Evolutionary conservation across 2,113 vertebrate genomes (phyloP), one percentile per base, ranked within the genome.

Genomic region (Takifugu flavidus): DNA sequence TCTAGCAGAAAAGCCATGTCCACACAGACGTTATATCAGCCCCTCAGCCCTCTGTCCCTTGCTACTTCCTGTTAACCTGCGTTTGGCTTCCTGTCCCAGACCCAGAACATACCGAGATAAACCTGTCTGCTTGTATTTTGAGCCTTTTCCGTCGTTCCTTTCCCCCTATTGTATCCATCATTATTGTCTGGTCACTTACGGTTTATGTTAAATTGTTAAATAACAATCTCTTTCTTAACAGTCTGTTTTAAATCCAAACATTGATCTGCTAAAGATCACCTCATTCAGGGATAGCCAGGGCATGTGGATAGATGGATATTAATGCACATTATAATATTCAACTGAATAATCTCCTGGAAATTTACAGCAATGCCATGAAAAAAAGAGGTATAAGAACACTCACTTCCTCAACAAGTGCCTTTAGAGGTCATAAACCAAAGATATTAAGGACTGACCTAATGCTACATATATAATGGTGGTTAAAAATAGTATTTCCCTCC

Each of bases 21-120:
- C 67, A 74, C 52, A 59, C 46, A 53, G 12, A n/a, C 15, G 42
- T 67, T 49, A 75, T 54, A 77, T 77, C 77, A 73, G 53, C 65
- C 52, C 51, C 52, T 42, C 49, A 2, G 67, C 39, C 58, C 60
- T 20, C 25, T 71, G 51, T 70, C 77, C 74, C 59, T 54, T 13
- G 31, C 65, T 28, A 44, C 51, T 85, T 90, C 80, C 83, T 87
- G 69, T 74, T 70, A 75, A 75, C 50, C 67, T 62, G 56, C 49
- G 75, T 42, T 67, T n/a, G 34, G 25, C 72, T 72, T 85, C 82
- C 74, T 82, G 71, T 79, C 56, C 45, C 8, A 43, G 46, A 69
- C 51, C 49, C 28, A 65, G 3, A 43, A 59, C 68, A 70, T 44
- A 60, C 52, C 6, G n/a, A 70, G 75, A 85, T 78, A 77, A 70